A percentile compares a stretch with the other conserved stretches of the same genome.
phyloP scores from a whole-genome alignment of 2,797 vertebrate species.

The Cynopterus sphinx region DNA sequence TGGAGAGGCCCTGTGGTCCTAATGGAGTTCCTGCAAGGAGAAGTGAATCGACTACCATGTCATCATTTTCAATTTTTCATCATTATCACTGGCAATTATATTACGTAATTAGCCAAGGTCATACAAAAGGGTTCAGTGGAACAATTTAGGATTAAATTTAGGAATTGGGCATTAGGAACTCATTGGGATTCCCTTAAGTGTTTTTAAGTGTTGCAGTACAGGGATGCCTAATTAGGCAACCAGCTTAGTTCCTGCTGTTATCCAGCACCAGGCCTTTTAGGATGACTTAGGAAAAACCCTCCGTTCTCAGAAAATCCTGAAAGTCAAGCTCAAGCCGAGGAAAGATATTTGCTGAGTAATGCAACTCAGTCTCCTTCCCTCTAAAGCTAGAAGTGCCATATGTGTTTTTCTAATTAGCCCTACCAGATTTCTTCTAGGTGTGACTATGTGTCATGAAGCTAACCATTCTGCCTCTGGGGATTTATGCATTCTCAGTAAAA shows the following conservation, averaged over 20 bases:
- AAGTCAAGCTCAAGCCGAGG: background rate
- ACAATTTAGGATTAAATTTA: constrained; percentile 51
- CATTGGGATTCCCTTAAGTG: constrained; percentile 46
- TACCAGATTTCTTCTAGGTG: background rate
- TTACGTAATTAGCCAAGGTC: constrained; percentile 41
- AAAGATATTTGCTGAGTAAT: constrained; percentile 59
- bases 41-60: background rate
- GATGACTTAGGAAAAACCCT: constrained; percentile 43
- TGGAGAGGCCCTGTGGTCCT: background rate
- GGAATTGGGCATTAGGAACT: constrained; percentile 34
- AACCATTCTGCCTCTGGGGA: background rate
- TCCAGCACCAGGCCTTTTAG: constrained; percentile 8
- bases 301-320: constrained; percentile 43
- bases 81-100: background rate
- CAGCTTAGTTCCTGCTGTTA: constrained; percentile 35
- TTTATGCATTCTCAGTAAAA: background rate
- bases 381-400: background rate
- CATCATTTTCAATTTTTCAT: background rate
- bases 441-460: background rate
- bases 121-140: background rate
- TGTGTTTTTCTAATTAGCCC: constrained; percentile 52
- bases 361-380: background rate
- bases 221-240: constrained; percentile 52
- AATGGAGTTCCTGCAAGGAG: background rate
- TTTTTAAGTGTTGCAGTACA: background rate